Evolutionary conservation across 2,797 vertebrate species (phyloP).

Genomic region (Cynodonichthys magdalenae): DNA sequence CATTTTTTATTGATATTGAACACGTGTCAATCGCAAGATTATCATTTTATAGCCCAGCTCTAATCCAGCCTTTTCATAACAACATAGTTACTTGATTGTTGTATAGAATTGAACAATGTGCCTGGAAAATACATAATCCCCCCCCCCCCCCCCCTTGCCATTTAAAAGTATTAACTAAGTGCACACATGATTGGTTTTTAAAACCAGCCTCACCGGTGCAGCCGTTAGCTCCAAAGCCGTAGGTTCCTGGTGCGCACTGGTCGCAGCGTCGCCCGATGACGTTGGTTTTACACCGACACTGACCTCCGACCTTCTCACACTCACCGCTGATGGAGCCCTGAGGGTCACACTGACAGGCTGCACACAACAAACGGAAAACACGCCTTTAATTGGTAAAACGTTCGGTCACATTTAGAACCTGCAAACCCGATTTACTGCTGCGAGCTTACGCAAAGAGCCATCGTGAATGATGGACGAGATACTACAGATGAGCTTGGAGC

Average conservation of each 20-base stretch:
- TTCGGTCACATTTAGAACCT: neutral
- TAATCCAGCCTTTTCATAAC: too few relatives aligned
- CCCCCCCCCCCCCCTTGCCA: too few relatives aligned
- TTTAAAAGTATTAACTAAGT: neutral
- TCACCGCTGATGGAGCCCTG: constrained; percentile 87
- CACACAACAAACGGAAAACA: neutral
- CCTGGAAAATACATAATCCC: too few relatives aligned
- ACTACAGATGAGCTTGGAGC: constrained; percentile 86
- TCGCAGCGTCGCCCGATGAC: constrained; percentile 85
- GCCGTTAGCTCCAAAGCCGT: constrained; percentile 83
- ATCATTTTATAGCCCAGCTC: too few relatives aligned
- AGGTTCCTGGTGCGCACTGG: constrained; percentile 83
- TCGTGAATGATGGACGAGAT: constrained; percentile 85
- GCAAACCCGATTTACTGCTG: neutral
- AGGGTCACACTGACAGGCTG: constrained; percentile 88
- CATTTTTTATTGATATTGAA: too few relatives aligned
- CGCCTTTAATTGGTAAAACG: too few relatives aligned
- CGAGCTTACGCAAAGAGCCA: constrained; percentile 83
- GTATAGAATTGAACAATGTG: too few relatives aligned
- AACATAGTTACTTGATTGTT: too few relatives aligned
- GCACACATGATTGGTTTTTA: neutral
- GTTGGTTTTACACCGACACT: constrained; percentile 86
- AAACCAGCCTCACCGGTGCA: constrained; percentile 81
- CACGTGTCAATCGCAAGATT: too few relatives aligned
- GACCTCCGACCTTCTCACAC: constrained; percentile 85